Evolutionary conservation across 2,797 vertebrate species (phyloP), one percentile per base, ranked within the genome.

Genomic region (Rhincodon typus): DNA sequence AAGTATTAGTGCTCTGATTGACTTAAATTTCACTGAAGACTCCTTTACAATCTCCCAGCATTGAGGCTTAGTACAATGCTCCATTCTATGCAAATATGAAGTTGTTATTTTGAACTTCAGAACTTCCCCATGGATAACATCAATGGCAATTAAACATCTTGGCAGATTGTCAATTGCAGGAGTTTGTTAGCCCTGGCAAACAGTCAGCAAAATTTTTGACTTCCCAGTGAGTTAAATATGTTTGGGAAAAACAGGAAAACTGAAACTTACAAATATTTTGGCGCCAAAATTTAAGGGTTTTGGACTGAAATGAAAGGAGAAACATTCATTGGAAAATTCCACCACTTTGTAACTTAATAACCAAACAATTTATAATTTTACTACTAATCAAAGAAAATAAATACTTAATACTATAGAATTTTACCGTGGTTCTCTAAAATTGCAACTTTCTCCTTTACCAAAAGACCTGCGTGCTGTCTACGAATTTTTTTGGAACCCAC

Each of bases 31-130:
- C 10, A 30, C 46, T 50, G 50, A 74, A 94, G 42, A 27, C 12
- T 50, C 38, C 7, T 94, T 70, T 72, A 3, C 69, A 74, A 30
- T 46, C 38, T 94, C 93, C 66, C 42, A 6, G 72, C 10, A 74
- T 42, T 30, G 3, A 8, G 42, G 42, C 38, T 94, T 72, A 12
- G 93, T 25, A 70, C 15, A 94, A 30, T 25, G 12, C 72, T 70
- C 25, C 69, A 94, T 12, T 74, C 67, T 72, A 27, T 50, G 62
- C 53, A 50, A 94, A 74, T 21, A 42, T 70, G 21, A 72, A 42
- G 93, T 72, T 94, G 69, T 94, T 94, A 72, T 72, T 94, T 27
- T 72, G 69, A 94, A 94, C 93, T 94, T 94, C 93, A 46, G 93
- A 94, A 94, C 93, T 94, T 94, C 93, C 42, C 93, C 25, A 46